Evolutionary conservation across 1,140 invertebrate genomes (phyloP).

Genomic region (Cydia pomonella): DNA sequence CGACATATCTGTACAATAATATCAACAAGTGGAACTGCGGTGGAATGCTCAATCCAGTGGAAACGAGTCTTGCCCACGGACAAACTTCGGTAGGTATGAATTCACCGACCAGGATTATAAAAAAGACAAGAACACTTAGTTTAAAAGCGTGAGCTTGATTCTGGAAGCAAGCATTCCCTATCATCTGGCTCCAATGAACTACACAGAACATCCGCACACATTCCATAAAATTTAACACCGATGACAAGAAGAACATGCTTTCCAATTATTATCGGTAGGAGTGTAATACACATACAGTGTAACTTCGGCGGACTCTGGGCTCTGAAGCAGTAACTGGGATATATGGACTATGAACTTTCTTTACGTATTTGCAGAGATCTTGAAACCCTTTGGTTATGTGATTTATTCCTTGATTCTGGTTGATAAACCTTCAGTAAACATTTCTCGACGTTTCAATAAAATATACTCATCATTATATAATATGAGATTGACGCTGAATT

Average conservation of each 20-base stretch:
- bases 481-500: no score
- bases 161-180: neutral
- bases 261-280: neutral
- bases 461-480: no score
- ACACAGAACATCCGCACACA: neutral
- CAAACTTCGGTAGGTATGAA: conserved; percentile 45
- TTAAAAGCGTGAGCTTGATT: neutral
- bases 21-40: conserved; percentile 53
- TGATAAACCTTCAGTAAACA: no score
- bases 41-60: conserved; percentile 48
- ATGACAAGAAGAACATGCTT: neutral
- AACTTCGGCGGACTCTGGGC: no score
- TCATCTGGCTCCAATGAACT: neutral
- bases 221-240: neutral
- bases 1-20: conserved; percentile 45
- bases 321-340: no score
- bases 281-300: neutral
- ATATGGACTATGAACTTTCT: no score
- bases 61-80: conserved; percentile 45
- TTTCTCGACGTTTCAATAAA: no score
- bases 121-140: conserved; percentile 31
- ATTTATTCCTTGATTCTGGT: no score
- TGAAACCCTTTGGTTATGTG: no score
- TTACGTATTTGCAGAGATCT: no score
- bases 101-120: conserved; percentile 44